Evolutionary conservation across 2,113 vertebrate genomes (phyloP).

Genomic region (Zootoca vivipara): DNA sequence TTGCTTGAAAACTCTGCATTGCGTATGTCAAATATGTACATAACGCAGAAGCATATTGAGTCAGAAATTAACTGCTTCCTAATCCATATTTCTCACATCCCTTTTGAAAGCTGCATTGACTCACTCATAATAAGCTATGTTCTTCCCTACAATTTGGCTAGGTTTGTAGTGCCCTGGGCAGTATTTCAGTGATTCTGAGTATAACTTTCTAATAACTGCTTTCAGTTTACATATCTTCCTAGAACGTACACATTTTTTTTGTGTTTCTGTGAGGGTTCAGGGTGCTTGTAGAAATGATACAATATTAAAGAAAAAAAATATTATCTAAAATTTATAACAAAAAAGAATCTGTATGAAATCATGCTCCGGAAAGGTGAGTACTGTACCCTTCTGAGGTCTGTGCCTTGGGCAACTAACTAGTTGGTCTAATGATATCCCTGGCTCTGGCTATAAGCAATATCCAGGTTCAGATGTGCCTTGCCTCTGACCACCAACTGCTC

Average conservation of each 20-base stretch:
- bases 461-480: no score
- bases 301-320: no score
- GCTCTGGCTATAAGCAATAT: no score
- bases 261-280: not conserved
- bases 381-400: no score
- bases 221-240: not conserved
- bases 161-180: not conserved
- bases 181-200: not conserved
- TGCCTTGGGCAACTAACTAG: no score
- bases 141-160: not conserved
- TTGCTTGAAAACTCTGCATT: constrained; percentile 34
- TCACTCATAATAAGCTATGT: not conserved
- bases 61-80: constrained; percentile 18
- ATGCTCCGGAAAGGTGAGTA: no score
- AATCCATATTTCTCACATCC: not conserved
- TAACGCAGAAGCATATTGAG: constrained; percentile 6
- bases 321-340: no score
- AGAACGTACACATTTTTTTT: not conserved
- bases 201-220: not conserved
- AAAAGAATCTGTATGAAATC: no score
- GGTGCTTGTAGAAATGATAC: no score
- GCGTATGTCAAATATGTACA: constrained; percentile 45
- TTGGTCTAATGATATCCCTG: no score
- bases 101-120: constrained; percentile 6
- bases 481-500: no score